phyloP scores from a whole-genome alignment of 2,888 invertebrate species.

The Drosophila pegasa region DNA sequence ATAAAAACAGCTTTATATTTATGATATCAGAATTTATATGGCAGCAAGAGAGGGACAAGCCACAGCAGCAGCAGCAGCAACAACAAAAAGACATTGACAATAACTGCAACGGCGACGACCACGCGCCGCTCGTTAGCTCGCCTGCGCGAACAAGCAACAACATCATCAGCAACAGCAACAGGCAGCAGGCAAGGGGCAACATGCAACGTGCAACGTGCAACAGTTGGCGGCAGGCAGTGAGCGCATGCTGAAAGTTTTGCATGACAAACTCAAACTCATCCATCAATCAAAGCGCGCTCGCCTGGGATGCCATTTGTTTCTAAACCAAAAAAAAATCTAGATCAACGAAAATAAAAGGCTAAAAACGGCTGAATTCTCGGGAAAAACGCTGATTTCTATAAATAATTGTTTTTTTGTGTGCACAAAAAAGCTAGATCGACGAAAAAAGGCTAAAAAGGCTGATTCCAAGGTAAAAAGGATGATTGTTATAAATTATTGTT shows the following conservation, averaged over 20 bases:
- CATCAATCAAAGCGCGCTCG: slow-evolving; percentile 74
- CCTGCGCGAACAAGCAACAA: slow-evolving; percentile 39
- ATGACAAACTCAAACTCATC: slow-evolving; percentile 81
- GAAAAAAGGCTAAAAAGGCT: no score
- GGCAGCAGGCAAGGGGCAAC: no score
- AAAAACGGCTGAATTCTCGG: no score
- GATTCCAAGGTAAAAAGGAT: no score
- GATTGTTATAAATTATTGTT: no score
- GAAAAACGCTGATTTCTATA: no score
- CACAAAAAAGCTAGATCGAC: no score
- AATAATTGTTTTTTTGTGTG: no score
- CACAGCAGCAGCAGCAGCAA: slow-evolving; percentile 13
- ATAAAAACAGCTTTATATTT: slow-evolving; percentile 79
- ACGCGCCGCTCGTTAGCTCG: slow-evolving; percentile 77
- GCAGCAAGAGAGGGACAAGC: slow-evolving; percentile 31
- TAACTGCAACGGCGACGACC: slow-evolving; percentile 50
- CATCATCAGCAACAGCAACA: slow-evolving; percentile 58
- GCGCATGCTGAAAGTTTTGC: slow-evolving; percentile 75
- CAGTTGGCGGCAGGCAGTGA: slow-evolving; percentile 6
- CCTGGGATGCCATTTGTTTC: no score
- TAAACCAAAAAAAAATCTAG: no score
- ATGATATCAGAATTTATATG: slow-evolving; percentile 73
- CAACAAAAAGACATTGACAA: slow-evolving; percentile 13
- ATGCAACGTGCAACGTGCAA: slow-evolving; percentile 45
- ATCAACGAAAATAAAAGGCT: no score